Base-by-base conservation (phyloP, 92 coral and sea anemone genomes). In the Parazoanthus darwini region DNA sequence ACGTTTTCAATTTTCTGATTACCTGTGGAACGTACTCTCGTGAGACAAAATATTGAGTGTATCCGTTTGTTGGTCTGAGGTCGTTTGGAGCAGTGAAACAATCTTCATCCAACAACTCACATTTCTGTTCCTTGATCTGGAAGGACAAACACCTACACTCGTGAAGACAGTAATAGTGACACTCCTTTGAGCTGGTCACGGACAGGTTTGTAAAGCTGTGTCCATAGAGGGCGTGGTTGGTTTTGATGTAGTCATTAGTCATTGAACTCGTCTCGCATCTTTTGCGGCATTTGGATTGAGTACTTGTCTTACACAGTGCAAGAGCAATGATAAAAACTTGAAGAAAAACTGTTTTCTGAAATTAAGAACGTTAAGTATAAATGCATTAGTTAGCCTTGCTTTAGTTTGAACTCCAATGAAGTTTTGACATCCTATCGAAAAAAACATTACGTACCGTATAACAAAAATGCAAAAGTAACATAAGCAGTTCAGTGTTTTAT, bases 81-180 rank as follows among this genome's bases (percentile, higher is more conserved):
- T 79, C 86, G 75, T 85, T 77, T 38, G 92, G 86, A 38, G 89
- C 63, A 22, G 92, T 50, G 48, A 78, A n/a, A 33, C 81, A 51
- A 76, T 85, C 86, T 36, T 85, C 72, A 14, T 71, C 82, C 80
- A 89, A 43, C 75, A 89, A 51, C 79, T 89, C 92, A 23, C 92
- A 89, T 67, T 56, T 78, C 35, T 50, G 26, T 18, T 38, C 74
- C 35, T 43, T 22, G 39, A 71, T 78, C 74, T 89, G 92, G 81
- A 84, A 89, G 36, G 92, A 82, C 74, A 67, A 75, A 59, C 92
- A 89, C 51, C 71, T 67, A 43, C 91, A 89, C 74, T 89, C 91
- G 36, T 85, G 79, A 3, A 89, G 84, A 76, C 91, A 89, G 39
- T 78, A 18, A 2, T 29, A 59, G 63, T 82, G 89, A 77, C 91